Percentiles rank a stretch among this genome's conserved stretches.
These are phyloP conservation scores for Drosophila anomalata DNA, from an alignment of 2,888 invertebrate genomes.

Conservation along the genomic window DNA sequence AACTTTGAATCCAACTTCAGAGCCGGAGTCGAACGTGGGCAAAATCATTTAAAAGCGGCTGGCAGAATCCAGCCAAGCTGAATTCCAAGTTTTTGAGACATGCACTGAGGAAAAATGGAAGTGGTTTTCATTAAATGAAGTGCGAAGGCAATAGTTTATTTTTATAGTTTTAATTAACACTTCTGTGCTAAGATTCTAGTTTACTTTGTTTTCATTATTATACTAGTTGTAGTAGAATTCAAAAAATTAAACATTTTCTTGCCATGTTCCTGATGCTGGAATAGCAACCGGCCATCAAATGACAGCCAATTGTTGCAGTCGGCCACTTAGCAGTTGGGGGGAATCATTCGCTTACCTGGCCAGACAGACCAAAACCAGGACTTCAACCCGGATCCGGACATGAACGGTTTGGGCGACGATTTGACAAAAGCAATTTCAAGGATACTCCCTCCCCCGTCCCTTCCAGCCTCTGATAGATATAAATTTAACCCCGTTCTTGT, in stretches of 20 bases:
- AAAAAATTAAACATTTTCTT: background rate
- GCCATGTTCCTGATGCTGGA: slow-evolving; percentile 8
- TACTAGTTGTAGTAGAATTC: background rate
- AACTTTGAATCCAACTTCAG: slow-evolving; percentile 21
- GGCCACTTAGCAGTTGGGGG: slow-evolving; percentile 65
- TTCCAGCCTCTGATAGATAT: slow-evolving; percentile 16
- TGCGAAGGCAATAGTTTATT: too few relatives aligned
- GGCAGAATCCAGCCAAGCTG: slow-evolving; percentile 30
- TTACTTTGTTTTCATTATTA: background rate
- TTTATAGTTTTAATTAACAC: accelerated
- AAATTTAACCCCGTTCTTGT: slow-evolving; percentile 34
- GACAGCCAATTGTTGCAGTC: slow-evolving; percentile 75
- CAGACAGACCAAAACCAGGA: slow-evolving; percentile 16
- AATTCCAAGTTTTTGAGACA: slow-evolving; percentile 12
- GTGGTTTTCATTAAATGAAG: background rate
- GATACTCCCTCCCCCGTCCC: slow-evolving; percentile 6
- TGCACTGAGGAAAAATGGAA: background rate
- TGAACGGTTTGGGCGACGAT: slow-evolving; percentile 35
- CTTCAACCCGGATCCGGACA: slow-evolving; percentile 13
- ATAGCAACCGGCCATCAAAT: slow-evolving; percentile 58
- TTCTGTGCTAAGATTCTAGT: too few relatives aligned
- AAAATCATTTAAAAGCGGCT: slow-evolving; percentile 68
- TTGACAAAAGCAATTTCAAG: slow-evolving; percentile 74
- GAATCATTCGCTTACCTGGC: slow-evolving; percentile 43
- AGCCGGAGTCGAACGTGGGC: slow-evolving; percentile 24